These are phyloP conservation scores for Lutraria rhynchaena DNA, from an alignment of 1,140 invertebrate genomes.

Conservation along the genomic window DNA sequence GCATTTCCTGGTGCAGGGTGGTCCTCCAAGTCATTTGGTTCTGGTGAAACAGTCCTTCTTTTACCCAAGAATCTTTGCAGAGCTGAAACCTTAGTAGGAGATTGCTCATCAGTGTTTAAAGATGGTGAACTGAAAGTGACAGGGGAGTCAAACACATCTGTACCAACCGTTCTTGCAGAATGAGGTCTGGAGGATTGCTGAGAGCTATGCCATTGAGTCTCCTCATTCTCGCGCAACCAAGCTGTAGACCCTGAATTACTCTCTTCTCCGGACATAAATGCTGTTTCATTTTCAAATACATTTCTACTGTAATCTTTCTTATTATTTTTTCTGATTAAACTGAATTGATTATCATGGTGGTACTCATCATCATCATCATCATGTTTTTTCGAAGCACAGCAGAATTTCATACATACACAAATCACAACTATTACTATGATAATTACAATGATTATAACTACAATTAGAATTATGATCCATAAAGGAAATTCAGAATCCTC, in stretches of 20 bases:
- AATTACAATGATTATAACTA: conserved; percentile 1
- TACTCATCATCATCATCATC: conserved; percentile 12
- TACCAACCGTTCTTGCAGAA: no score
- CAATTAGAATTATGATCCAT: conserved; percentile 24
- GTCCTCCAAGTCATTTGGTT: background rate
- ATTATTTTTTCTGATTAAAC: background rate
- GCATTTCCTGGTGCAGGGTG: background rate
- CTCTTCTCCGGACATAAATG: background rate
- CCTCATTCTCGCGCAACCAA: no score
- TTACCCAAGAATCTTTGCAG: conserved; percentile 2
- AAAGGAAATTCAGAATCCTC: background rate
- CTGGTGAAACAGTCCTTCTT: background rate
- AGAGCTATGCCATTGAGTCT: no score
- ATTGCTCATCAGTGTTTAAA: no score
- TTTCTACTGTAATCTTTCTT: background rate
- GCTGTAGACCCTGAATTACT: background rate
- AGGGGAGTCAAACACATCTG: no score
- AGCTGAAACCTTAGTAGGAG: no score
- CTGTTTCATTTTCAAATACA: background rate
- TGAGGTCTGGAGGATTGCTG: no score
- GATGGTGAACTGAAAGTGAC: no score
- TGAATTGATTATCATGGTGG: background rate
- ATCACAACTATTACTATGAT: conserved; percentile 12
- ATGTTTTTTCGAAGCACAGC: conserved; percentile 19
- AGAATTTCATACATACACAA: background rate